Evolutionary conservation across 1,140 invertebrate species (phyloP).

Genomic region (Phthorimaea operculella): DNA sequence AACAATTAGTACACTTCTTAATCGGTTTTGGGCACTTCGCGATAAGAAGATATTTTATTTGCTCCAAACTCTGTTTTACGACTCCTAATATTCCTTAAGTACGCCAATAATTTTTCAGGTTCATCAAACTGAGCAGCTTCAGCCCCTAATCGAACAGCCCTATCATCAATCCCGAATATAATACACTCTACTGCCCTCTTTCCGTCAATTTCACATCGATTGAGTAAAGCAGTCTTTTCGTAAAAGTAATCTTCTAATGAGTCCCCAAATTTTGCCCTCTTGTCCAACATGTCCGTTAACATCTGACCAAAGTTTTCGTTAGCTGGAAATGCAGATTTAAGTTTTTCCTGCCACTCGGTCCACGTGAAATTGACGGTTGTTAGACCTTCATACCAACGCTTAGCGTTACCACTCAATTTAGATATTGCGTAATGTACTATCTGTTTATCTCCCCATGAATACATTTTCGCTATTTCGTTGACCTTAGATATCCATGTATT

Average conservation of each 20-base stretch:
- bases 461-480: neutral
- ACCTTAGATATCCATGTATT: slow-evolving; percentile 1
- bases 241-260: neutral
- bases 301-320: neutral
- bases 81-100: neutral
- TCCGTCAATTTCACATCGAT: neutral
- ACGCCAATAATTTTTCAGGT: neutral
- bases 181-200: neutral
- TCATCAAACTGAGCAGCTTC: neutral
- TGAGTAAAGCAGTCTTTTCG: neutral
- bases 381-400: slow-evolving; percentile 3
- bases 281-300: neutral
- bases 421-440: slow-evolving; percentile 1
- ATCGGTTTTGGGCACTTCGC: neutral
- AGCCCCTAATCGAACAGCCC: neutral
- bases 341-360: neutral
- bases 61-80: neutral
- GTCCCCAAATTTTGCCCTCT: neutral
- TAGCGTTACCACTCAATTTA: neutral
- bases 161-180: neutral
- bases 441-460: neutral
- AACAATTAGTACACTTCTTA: neutral
- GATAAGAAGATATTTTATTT: neutral
- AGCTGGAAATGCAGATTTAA: neutral
- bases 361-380: neutral